Evolutionary conservation across 2,888 invertebrate species (phyloP), one percentile per base, ranked within the genome.

Genomic region (Abscondita cerata): DNA sequence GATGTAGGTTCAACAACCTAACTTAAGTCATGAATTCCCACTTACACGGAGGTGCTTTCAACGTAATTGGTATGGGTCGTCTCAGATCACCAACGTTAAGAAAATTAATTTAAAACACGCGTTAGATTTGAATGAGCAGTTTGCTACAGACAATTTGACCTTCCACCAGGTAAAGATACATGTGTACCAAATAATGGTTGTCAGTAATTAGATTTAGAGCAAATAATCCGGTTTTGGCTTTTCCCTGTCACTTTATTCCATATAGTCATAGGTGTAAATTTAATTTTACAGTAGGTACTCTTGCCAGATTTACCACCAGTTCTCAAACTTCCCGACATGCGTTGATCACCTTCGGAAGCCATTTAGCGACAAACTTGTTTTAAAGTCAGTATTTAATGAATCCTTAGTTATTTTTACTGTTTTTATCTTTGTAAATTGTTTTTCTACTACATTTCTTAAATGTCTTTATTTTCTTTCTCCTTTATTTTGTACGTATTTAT

Each of bases 191-290:
- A 96, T 81, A 96, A 96, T 74, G 96, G 96, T 69, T 96, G 95
- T 81, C 95, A 56, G 91, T 96, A 65, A 84, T 96, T 70, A 86
- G 96, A 78, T 95, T 96, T 83, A 86, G 93, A 76, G 96, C 96
- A 62, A 89, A 90, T 76, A 96, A 96, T 83, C 95, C 95, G 58
- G 96, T 93, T 93, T 82, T 96, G 95, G 95, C 83, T 95, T 51
- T 91, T 96, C 86, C 96, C 78, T 96, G 96, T 80, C 96, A 96
- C 83, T 94, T 85, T 94, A 66, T 95, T 95, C 89, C 96, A 96
- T 83, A 92, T 95, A 75, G 91, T 93, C 40, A 93, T 95, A 75
- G 95, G 96, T 69, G 96, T 96, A 96, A 92, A 90, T 79, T 80
- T 94, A 62, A 88, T 95, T 52, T 83, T 95, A 52, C 93, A 95